Conservation (phyloP, 2,797 vertebrate genomes). For the Mionectes olivaceus region DNA sequence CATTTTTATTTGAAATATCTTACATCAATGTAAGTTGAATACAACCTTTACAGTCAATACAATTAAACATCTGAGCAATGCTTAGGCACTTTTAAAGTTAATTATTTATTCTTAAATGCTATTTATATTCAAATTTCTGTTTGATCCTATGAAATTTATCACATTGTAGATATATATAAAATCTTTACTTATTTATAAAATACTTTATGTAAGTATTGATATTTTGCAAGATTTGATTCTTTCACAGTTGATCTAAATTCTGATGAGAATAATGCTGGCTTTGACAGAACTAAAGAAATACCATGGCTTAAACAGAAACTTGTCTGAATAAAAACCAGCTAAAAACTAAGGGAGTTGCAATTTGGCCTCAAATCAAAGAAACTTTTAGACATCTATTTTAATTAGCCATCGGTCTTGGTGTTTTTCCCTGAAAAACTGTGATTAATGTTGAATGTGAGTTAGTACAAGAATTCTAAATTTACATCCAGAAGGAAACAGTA, state of each 20-base stretch:
- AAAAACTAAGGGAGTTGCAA: not conserved
- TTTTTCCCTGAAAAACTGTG: conserved; percentile 18
- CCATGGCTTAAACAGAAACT: not conserved
- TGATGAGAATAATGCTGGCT: not conserved
- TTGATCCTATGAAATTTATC: not conserved
- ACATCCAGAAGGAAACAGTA: not conserved
- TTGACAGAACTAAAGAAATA: not conserved
- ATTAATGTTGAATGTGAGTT: conserved; percentile 10
- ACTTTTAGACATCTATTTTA: not conserved
- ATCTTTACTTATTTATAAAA: not conserved
- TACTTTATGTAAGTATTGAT: not conserved
- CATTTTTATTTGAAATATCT: not conserved
- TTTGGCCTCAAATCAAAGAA: not conserved
- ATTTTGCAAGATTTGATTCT: not conserved
- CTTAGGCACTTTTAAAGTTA: not conserved
- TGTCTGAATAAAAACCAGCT: not conserved
- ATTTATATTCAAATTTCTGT: not conserved
- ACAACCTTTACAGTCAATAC: not conserved
- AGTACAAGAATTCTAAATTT: not conserved
- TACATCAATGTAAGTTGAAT: not conserved
- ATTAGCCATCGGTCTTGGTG: not conserved
- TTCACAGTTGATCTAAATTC: not conserved
- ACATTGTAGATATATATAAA: not conserved
- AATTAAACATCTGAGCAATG: not conserved
- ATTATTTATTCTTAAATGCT: not conserved